These are phyloP conservation scores for Taurulus bubalis DNA, from an alignment of 2,113 vertebrate genomes.

Conservation along the genomic window DNA sequence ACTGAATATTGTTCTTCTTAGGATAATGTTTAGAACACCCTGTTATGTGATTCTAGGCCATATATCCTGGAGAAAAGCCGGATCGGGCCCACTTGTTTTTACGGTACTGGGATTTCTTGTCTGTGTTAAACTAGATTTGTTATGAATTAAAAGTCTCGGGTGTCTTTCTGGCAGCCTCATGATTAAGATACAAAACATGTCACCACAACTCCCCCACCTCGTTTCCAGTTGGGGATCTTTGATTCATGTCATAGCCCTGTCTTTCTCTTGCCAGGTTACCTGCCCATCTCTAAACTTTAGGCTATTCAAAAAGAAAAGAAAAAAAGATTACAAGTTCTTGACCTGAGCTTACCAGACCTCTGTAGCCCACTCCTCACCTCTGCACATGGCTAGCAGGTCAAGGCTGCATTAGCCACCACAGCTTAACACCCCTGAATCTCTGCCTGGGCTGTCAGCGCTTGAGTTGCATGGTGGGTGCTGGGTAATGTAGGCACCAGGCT, in stretches of 20 bases:
- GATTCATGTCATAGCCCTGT: neutral
- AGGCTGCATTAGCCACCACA: neutral
- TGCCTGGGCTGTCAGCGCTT: neutral
- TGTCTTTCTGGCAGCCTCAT: neutral
- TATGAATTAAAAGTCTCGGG: neutral
- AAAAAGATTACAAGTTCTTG: neutral
- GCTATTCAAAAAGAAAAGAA: neutral
- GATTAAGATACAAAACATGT: neutral
- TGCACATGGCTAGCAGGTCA: neutral
- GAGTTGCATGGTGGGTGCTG: neutral
- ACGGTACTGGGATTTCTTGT: neutral
- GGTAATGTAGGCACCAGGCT: neutral
- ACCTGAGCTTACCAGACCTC: neutral
- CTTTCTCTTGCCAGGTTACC: neutral
- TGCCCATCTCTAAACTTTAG: neutral
- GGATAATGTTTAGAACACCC: slow-evolving; percentile 1
- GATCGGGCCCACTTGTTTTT: neutral
- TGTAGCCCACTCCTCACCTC: neutral
- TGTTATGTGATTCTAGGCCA: neutral
- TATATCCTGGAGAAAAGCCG: neutral
- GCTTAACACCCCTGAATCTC: neutral
- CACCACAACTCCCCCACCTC: neutral
- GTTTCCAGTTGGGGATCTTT: slow-evolving; percentile 1
- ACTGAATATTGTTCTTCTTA: slow-evolving; percentile 11
- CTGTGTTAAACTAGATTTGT: neutral